phyloP scores from a whole-genome alignment of 1,140 invertebrate genomes.

The Drosophila kohkoa region DNA sequence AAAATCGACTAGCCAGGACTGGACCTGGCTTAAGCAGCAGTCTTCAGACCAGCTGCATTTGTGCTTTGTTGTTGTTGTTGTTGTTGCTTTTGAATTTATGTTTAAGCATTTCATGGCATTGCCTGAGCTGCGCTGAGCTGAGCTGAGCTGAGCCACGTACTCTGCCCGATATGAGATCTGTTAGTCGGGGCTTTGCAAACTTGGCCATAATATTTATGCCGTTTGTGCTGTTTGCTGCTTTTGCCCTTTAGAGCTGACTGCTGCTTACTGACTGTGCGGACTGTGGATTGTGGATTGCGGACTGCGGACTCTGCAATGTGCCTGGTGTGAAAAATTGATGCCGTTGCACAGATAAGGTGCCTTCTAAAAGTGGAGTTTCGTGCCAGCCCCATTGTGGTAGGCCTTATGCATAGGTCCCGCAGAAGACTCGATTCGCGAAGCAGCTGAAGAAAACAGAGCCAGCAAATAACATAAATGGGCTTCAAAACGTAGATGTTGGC shows the following conservation, averaged over 20 bases:
- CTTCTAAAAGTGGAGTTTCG: slow-evolving; percentile 77
- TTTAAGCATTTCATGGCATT: slow-evolving; percentile 73
- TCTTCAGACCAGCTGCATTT: slow-evolving; percentile 20
- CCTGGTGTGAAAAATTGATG: slow-evolving; percentile 83
- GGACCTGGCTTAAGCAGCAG: slow-evolving; percentile 24
- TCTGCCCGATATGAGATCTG: slow-evolving; percentile 64
- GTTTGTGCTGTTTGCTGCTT: slow-evolving; percentile 70
- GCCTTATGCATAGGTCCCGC: slow-evolving; percentile 49
- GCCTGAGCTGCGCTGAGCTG: slow-evolving; percentile 36
- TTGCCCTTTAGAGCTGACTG: slow-evolving; percentile 27
- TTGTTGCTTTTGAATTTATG: slow-evolving; percentile 67
- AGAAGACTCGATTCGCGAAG: slow-evolving; percentile 6
- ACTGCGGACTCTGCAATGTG: slow-evolving; percentile 31
- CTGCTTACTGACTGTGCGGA: slow-evolving; percentile 16
- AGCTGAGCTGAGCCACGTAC: slow-evolving; percentile 58
- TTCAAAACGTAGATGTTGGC: slow-evolving; percentile 28
- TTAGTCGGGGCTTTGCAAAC: slow-evolving; percentile 51
- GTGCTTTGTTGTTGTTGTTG: slow-evolving; percentile 13
- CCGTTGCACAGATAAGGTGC: slow-evolving; percentile 79
- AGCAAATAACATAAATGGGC: slow-evolving; percentile 48
- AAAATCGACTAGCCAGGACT: slow-evolving; percentile 56
- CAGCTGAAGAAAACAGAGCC: slow-evolving; percentile 27
- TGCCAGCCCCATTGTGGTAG: slow-evolving; percentile 75
- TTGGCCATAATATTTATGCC: slow-evolving; percentile 81
- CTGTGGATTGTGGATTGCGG: neutral